A percentile compares a stretch with the other conserved stretches of the same genome.
These are phyloP conservation scores for Drosophila picticornis DNA, from an alignment of 2,888 invertebrate species.

Conservation along the genomic window DNA sequence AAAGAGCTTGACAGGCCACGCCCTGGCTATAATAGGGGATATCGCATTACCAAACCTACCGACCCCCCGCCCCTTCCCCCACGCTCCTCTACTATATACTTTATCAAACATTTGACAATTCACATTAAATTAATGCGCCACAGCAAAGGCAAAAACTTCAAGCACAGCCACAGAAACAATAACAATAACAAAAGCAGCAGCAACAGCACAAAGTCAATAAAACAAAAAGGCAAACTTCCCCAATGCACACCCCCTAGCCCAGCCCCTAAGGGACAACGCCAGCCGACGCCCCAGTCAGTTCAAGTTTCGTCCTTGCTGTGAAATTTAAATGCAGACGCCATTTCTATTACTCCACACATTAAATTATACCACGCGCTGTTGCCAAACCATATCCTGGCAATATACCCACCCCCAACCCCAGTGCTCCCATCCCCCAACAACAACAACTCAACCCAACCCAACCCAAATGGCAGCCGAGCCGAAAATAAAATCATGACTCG, in stretches of 20 bases:
- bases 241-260: not conserved
- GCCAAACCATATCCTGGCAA: conserved; percentile 72
- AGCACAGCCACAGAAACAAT: conserved; percentile 30
- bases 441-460: not conserved
- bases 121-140: conserved; percentile 74
- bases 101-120: conserved; percentile 64
- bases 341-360: conserved; percentile 78
- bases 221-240: conserved; percentile 23
- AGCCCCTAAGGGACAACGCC: not conserved
- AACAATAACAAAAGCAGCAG: conserved; percentile 27
- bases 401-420: conserved; percentile 14
- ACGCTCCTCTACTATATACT: conserved; percentile 15
- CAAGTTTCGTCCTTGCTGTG: conserved; percentile 63
- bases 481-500: conserved; percentile 66
- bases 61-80: not conserved
- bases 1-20: conserved; percentile 25
- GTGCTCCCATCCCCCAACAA: not conserved
- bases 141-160: conserved; percentile 36
- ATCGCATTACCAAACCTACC: conserved; percentile 45
- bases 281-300: conserved; percentile 49
- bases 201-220: conserved; percentile 36
- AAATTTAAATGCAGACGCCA: conserved; percentile 80
- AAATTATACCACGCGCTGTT: conserved; percentile 70
- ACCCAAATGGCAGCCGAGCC: conserved; percentile 53
- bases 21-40: conserved; percentile 24